Evolutionary conservation across 2,113 vertebrate genomes (phyloP).

Genomic region (Columba janthina): DNA sequence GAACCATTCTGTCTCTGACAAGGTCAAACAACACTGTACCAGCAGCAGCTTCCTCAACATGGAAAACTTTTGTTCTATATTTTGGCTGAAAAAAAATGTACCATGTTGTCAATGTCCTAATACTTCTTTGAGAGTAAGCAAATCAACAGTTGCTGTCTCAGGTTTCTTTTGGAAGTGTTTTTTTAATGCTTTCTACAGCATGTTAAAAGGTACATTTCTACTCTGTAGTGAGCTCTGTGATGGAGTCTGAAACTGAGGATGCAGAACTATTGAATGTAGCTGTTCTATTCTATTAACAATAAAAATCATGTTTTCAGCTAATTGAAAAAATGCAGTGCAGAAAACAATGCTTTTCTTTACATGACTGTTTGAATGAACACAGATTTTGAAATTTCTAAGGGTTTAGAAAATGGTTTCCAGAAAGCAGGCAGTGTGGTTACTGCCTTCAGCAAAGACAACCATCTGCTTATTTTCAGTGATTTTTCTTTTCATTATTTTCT

Average conservation of each 20-base stretch:
- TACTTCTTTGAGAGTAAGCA: not conserved
- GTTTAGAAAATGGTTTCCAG: slow-evolving; percentile 37
- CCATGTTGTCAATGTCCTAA: not conserved
- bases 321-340: not conserved
- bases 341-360: not conserved
- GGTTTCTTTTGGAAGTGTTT: not conserved
- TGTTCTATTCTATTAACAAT: not conserved
- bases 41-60: not conserved
- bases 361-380: not conserved
- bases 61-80: not conserved
- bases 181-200: not conserved
- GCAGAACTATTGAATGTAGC: not conserved
- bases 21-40: not conserved
- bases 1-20: not conserved
- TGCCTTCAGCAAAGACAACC: not conserved
- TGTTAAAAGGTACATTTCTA: not conserved
- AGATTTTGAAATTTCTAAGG: not conserved
- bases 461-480: slow-evolving; percentile 12
- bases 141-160: not conserved
- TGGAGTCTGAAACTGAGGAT: not conserved
- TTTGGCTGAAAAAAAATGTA: not conserved
- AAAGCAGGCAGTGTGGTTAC: not conserved
- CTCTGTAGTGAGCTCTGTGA: not conserved
- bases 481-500: not conserved
- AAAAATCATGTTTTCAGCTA: not conserved